Percentiles rank a stretch among this genome's conserved stretches.
Conservation (phyloP, 2,888 invertebrate genomes). For the Apodemia mormo region DNA sequence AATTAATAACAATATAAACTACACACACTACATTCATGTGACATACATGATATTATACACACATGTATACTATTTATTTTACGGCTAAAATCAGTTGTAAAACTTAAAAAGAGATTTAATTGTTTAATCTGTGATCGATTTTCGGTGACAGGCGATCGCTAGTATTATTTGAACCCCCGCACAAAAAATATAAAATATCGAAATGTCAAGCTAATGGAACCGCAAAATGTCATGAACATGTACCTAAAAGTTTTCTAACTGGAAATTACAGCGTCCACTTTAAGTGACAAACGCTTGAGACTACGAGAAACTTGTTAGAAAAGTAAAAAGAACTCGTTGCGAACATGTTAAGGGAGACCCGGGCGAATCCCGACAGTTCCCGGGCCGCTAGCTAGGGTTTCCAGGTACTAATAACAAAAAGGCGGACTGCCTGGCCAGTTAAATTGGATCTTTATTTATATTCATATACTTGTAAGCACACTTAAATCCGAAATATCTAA, state of each 20-base stretch:
- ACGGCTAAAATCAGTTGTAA: no score
- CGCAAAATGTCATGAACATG: slow-evolving; percentile 20
- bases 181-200: slow-evolving; percentile 17
- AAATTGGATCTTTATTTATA: no score
- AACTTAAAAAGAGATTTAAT: no score
- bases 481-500: no score
- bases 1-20: no score
- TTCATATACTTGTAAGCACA: no score
- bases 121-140: no score
- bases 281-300: slow-evolving; percentile 70
- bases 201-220: slow-evolving; percentile 15
- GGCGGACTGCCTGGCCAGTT: background rate
- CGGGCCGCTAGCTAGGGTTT: slow-evolving; percentile 23
- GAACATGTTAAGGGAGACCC: slow-evolving; percentile 57
- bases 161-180: background rate
- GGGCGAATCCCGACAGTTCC: slow-evolving; percentile 51
- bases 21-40: no score
- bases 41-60: no score
- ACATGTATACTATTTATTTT: no score
- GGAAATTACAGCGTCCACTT: slow-evolving; percentile 65
- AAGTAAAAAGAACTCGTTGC: slow-evolving; percentile 70
- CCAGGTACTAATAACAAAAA: background rate
- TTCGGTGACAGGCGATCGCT: no score
- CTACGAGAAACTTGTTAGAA: slow-evolving; percentile 70
- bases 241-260: slow-evolving; percentile 46